These are phyloP conservation scores for Amazona guildingii DNA, from an alignment of 2,113 vertebrate species.

Conservation along the genomic window DNA sequence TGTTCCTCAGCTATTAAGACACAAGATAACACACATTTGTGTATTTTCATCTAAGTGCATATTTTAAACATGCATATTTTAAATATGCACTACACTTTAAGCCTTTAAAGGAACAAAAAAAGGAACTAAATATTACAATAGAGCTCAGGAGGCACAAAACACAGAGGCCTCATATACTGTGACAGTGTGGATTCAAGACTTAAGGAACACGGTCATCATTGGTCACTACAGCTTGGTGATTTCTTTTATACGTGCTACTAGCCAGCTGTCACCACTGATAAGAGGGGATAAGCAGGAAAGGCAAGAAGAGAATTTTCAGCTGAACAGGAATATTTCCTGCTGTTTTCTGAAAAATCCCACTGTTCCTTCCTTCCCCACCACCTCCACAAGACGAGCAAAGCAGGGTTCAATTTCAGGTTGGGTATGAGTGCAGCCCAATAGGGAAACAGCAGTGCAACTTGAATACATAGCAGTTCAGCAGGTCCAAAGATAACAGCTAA, in stretches of 20 bases:
- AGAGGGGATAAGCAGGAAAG: background rate
- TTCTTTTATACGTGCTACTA: background rate
- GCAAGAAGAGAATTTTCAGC: background rate
- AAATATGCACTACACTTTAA: background rate
- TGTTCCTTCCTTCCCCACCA: background rate
- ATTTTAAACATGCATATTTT: background rate
- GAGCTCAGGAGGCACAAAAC: background rate
- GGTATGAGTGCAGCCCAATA: background rate
- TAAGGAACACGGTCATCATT: background rate
- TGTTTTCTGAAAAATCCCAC: background rate
- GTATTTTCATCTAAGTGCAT: background rate
- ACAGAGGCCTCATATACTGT: fast-evolving
- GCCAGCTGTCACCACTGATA: background rate
- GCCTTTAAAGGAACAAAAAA: background rate
- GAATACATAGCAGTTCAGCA: background rate
- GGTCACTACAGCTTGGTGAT: background rate
- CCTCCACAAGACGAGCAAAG: fast-evolving
- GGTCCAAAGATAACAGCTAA: background rate
- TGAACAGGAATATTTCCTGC: background rate
- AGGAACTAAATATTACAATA: background rate
- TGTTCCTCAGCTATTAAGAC: background rate
- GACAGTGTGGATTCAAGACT: background rate
- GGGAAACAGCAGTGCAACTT: background rate
- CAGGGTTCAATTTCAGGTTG: background rate
- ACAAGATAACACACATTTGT: fast-evolving